Conservation (phyloP, 2,888 invertebrate genomes). For the Cantharis rufa region DNA sequence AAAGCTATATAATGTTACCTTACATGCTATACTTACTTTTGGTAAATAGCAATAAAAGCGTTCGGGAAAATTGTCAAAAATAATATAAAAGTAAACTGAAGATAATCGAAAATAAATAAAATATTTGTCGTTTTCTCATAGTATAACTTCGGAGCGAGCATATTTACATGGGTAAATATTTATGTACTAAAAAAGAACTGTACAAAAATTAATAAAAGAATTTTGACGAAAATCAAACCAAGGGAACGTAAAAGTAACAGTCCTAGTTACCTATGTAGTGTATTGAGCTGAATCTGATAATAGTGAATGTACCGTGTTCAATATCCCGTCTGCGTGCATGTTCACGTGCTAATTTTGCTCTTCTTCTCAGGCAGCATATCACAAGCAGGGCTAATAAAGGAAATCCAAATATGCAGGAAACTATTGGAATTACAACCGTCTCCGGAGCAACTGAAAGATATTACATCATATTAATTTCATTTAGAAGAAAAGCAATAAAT, state of each 20-base stretch:
- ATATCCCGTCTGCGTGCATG: constrained; percentile 78
- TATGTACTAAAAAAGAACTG: neutral
- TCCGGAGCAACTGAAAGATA: constrained; percentile 78
- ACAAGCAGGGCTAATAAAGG: constrained; percentile 83
- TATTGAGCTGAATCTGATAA: constrained; percentile 76
- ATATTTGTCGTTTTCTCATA: neutral
- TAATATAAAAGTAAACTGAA: neutral
- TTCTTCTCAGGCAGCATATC: constrained; percentile 81
- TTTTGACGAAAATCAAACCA: constrained; percentile 3
- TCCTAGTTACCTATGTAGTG: constrained; percentile 69
- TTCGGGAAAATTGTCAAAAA: neutral
- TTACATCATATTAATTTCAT: neutral
- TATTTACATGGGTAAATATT: neutral
- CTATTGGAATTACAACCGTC: constrained; percentile 85
- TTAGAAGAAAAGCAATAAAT: constrained; percentile 24
- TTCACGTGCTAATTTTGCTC: constrained; percentile 83
- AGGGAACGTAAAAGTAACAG: constrained; percentile 19
- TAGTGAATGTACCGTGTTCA: constrained; percentile 81
- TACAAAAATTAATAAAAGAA: neutral
- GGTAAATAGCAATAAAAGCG: neutral
- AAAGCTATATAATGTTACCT: neutral
- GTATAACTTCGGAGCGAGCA: neutral
- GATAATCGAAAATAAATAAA: neutral
- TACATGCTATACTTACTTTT: neutral
- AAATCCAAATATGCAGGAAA: constrained; percentile 88